phyloP scores from a whole-genome alignment of 2,888 invertebrate genomes.

The Stenichneumon culpator region DNA sequence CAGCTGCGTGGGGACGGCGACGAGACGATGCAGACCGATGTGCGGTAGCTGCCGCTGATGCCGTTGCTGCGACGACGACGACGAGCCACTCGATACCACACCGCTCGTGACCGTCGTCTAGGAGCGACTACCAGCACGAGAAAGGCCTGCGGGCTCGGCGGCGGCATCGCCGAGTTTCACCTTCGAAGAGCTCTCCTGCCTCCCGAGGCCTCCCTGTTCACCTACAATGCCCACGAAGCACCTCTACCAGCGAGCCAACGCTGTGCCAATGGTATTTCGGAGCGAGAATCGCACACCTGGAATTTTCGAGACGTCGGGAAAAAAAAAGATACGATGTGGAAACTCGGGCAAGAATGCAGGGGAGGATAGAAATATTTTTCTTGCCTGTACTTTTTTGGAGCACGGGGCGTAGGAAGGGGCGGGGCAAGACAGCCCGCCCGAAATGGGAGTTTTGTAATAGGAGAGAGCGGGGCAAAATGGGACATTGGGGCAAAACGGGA shows the following conservation, averaged over 20 bases:
- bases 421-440: no score
- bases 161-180: conserved; percentile 63
- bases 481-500: no score
- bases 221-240: conserved; percentile 1
- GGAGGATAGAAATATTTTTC: no score
- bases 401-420: no score
- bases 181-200: conserved; percentile 62
- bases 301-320: conserved; percentile 30
- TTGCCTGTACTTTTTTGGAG: no score
- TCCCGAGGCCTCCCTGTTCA: conserved; percentile 42
- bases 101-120: conserved; percentile 72
- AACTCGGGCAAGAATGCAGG: no score
- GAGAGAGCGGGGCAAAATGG: no score
- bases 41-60: background rate
- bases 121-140: conserved; percentile 74
- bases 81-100: conserved; percentile 41
- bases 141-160: conserved; percentile 70
- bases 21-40: conserved; percentile 21
- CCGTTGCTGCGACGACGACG: conserved; percentile 29
- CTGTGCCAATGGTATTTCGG: conserved; percentile 43
- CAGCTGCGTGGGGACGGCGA: conserved; percentile 43
- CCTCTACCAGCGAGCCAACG: conserved; percentile 1
- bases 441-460: no score
- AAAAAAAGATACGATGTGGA: no score
- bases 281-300: conserved; percentile 47